Evolutionary conservation across 92 coral and sea anemone genomes (phyloP).

Genomic region (Parazoanthus swiftii): DNA sequence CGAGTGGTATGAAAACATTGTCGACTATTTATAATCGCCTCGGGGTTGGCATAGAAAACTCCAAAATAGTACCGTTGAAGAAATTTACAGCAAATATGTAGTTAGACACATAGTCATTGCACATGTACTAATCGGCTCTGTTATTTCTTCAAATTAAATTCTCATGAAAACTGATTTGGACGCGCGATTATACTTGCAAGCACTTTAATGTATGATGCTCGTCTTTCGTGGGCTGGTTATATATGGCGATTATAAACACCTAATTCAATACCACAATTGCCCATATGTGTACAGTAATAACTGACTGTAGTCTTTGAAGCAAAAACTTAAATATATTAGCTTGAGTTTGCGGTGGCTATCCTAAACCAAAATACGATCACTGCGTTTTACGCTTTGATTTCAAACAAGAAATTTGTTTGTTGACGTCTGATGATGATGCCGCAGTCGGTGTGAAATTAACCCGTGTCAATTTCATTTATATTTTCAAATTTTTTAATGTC

Average conservation of each 20-base stretch:
- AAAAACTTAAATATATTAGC: not conserved
- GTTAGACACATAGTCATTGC: not conserved
- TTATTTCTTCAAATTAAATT: conserved; percentile 9
- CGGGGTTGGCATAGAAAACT: conserved; percentile 3
- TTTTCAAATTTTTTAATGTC: not conserved
- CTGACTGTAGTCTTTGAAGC: not conserved
- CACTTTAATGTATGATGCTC: not conserved
- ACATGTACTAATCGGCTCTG: not conserved
- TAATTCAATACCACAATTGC: not conserved
- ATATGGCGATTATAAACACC: not conserved
- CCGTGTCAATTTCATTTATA: not conserved
- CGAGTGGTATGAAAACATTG: conserved; percentile 37
- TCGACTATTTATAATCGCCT: conserved; percentile 25
- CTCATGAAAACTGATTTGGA: not conserved
- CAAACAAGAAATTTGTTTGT: not conserved
- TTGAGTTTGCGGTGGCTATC: not conserved
- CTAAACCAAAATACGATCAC: not conserved
- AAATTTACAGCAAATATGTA: not conserved
- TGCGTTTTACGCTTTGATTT: conserved; percentile 13
- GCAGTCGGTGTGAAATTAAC: not conserved
- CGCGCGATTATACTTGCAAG: not conserved
- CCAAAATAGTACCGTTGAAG: not conserved
- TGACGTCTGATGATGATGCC: not conserved
- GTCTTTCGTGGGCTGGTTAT: not conserved
- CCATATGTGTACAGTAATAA: not conserved